Percentiles rank a stretch among this genome's conserved stretches.
These are phyloP conservation scores for Kradibia gibbosae DNA, from an alignment of 1,140 invertebrate species.

Conservation along the genomic window DNA sequence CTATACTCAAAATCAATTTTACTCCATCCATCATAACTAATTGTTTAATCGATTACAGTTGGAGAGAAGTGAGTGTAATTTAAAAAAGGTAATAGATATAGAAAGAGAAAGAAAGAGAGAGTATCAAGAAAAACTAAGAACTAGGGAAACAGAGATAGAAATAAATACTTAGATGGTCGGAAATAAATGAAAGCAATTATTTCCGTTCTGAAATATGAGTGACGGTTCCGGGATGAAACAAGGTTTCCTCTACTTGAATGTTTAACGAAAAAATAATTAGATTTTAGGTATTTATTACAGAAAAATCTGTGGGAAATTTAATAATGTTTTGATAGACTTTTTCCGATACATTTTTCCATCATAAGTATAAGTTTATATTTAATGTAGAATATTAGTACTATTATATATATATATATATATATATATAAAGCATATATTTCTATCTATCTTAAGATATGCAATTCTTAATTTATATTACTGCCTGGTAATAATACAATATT, in stretches of 20 bases:
- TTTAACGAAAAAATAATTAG: no score
- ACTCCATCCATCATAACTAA: not conserved
- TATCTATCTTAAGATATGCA: no score
- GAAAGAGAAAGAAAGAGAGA: not conserved
- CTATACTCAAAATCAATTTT: not conserved
- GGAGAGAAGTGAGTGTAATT: not conserved
- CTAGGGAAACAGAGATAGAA: not conserved
- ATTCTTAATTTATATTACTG: no score
- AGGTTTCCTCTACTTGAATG: not conserved
- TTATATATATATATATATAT: no score
- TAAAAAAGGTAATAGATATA: not conserved
- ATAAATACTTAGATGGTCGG: no score
- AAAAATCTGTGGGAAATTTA: slow-evolving; percentile 31
- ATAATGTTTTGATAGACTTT: slow-evolving; percentile 32
- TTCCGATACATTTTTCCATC: not conserved
- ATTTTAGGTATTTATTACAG: slow-evolving; percentile 28
- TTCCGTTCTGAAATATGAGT: slow-evolving; percentile 46
- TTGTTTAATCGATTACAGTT: not conserved
- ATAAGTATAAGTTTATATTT: no score
- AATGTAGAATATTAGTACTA: no score
- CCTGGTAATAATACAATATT: no score
- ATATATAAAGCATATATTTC: no score
- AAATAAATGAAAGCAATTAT: no score
- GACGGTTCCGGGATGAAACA: not conserved
- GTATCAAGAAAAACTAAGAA: not conserved